Evolutionary conservation across 2,888 invertebrate genomes (phyloP), one percentile per base, ranked within the genome.

Genomic region (Aproaerema taeniolella): DNA sequence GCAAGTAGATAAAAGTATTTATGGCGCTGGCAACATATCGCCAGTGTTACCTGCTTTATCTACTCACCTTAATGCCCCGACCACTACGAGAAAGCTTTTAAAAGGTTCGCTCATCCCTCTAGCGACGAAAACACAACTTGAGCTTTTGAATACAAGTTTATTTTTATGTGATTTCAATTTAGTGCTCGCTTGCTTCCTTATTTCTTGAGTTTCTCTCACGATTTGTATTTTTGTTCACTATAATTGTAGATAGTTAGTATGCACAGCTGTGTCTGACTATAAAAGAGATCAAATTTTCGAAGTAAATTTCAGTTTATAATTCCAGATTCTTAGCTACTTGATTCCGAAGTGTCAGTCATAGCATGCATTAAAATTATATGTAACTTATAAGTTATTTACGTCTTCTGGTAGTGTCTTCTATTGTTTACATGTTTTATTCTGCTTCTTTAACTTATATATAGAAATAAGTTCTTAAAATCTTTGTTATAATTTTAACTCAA

Each of bases 1-100:
- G 70, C 73, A 71, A 72, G 67, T 67, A 79, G 74, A 74, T 74
- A 70, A 72, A 68, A 60, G 67, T 73, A 77, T 78, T 77, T 78
- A 77, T 73, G 69, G 78, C 57, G 61, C 59, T 52, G 59, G 60
- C 71, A 64, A 71, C 70, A 67, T 69, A 70, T 74, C 67, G 70
- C 56, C 59, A 68, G 72, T 70, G 67, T 71, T 67, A 67, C 69
- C 53, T 57, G 53, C 66, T 74, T 79, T 78, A 81, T 81, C 81
- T 75, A 53, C 61, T 62, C 55, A 62, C 58, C 67, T 76, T 79
- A 78, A 80, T 78, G 76, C 65, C 56, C 61, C 60, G 58, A 58
- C 61, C 61, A 65, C 64, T 64, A 67, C 61, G 67, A 72, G 68
- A 74, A 73, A 70, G 74, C 78, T 81, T 81, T 79, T 79, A 80